Conservation (phyloP, 2,888 invertebrate species). For the Hofmannophila pseudospretella region DNA sequence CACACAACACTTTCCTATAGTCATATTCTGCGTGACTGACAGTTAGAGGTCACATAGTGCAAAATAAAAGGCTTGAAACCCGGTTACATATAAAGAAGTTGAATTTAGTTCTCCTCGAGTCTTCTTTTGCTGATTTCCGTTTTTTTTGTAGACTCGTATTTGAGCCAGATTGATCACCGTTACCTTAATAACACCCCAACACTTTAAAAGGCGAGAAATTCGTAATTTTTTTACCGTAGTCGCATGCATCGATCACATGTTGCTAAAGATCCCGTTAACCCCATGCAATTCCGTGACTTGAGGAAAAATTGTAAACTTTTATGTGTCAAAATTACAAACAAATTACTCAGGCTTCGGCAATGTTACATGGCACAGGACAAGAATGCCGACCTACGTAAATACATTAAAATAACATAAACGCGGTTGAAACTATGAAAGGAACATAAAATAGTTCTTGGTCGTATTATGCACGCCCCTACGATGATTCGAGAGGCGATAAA, state of each 20-base stretch:
- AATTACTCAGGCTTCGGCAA: conserved; percentile 9
- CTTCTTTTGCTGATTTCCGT: too few species aligned
- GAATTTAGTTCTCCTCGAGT: not conserved
- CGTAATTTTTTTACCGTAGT: conserved; percentile 49
- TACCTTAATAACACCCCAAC: conserved; percentile 54
- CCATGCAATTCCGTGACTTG: conserved; percentile 1
- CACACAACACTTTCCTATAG: too few species aligned
- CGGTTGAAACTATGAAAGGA: conserved; percentile 50
- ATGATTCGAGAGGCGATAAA: conserved; percentile 70
- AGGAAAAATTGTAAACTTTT: conserved; percentile 1
- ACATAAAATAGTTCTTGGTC: conserved; percentile 64
- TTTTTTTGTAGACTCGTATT: conserved; percentile 15
- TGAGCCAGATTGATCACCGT: conserved; percentile 36
- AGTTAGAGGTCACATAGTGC: too few species aligned
- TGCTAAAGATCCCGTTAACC: conserved; percentile 6
- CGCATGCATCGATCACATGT: conserved; percentile 35
- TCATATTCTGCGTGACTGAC: too few species aligned
- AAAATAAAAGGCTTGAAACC: too few species aligned
- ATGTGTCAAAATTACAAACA: conserved; percentile 5
- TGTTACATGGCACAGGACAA: conserved; percentile 7
- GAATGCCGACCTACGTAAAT: conserved; percentile 15
- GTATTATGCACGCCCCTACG: conserved; percentile 72
- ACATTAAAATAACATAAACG: conserved; percentile 43
- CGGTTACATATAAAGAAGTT: too few species aligned
- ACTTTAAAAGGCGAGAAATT: conserved; percentile 63